Percentiles rank a stretch among this genome's conserved stretches.
Evolutionary conservation across 2,113 vertebrate species (phyloP).

Genomic region (Ophiodon elongatus): DNA sequence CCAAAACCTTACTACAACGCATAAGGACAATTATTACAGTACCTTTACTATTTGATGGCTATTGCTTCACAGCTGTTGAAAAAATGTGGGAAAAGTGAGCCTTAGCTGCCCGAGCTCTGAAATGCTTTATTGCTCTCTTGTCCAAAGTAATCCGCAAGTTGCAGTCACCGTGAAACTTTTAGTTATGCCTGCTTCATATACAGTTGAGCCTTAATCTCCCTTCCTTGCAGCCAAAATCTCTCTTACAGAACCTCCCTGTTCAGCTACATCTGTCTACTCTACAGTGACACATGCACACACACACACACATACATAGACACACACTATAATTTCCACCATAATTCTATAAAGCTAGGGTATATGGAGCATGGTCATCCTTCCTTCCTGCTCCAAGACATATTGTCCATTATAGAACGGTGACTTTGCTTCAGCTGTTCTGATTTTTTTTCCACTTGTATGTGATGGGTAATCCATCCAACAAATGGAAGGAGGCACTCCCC

Average conservation of each 20-base stretch:
- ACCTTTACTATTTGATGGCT: not conserved
- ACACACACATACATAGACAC: not conserved
- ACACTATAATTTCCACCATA: not conserved
- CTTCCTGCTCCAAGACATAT: slow-evolving; percentile 54
- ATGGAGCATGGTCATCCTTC: slow-evolving; percentile 48
- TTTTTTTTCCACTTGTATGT: slow-evolving; percentile 48
- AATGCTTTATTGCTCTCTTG: slow-evolving; percentile 20
- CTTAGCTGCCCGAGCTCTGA: not conserved
- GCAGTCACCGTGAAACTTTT: slow-evolving; percentile 46
- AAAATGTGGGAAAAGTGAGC: slow-evolving; percentile 17
- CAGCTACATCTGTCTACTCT: slow-evolving; percentile 63
- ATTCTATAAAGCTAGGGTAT: slow-evolving; percentile 36
- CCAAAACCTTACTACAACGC: not conserved
- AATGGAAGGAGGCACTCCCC: slow-evolving; percentile 49
- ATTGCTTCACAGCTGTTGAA: not conserved
- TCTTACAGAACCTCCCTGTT: slow-evolving; percentile 52
- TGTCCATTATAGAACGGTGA: slow-evolving; percentile 43
- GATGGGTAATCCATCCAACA: slow-evolving; percentile 48
- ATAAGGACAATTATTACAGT: not conserved
- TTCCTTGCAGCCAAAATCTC: slow-evolving; percentile 34
- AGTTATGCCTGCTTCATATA: slow-evolving; percentile 41
- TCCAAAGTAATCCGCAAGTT: slow-evolving; percentile 41
- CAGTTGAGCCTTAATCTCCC: slow-evolving; percentile 43
- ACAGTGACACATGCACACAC: slow-evolving; percentile 5
- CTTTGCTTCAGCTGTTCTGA: slow-evolving; percentile 67